phyloP scores from a whole-genome alignment of 2,797 vertebrate genomes.

The Micromesistius poutassou region DNA sequence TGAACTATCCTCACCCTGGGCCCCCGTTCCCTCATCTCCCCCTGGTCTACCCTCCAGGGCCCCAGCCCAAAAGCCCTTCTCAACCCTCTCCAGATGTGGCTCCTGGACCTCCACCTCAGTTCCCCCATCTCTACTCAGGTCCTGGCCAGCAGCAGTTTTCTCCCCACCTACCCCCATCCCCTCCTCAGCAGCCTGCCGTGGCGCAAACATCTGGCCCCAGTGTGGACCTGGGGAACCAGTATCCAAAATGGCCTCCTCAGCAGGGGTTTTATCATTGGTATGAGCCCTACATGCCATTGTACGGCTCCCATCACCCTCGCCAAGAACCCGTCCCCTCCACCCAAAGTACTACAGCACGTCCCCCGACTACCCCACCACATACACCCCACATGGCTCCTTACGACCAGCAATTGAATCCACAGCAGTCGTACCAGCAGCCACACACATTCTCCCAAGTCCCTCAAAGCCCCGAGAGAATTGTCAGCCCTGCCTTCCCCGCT shows the following conservation, averaged over 20 bases:
- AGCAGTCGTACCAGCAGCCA: conserved; percentile 15
- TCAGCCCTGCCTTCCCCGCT: background rate
- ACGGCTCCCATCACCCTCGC: conserved; percentile 16
- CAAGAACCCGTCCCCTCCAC: conserved; percentile 1
- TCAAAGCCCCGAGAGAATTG: conserved; percentile 8
- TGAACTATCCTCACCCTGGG: conserved; percentile 14
- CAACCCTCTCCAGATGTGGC: conserved; percentile 15
- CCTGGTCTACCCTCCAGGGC: conserved; percentile 29
- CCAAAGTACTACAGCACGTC: conserved; percentile 7
- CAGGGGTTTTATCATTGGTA: conserved; percentile 7
- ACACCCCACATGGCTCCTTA: conserved; percentile 13
- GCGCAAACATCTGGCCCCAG: conserved; percentile 6
- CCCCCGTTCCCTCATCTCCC: conserved; percentile 30
- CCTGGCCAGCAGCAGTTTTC: conserved; percentile 8
- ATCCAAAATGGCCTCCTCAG: conserved; percentile 15
- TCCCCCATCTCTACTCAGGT: background rate
- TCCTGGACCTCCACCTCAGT: conserved; percentile 17
- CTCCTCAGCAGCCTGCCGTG: conserved; percentile 8
- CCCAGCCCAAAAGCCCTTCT: conserved; percentile 10
- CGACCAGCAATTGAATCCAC: conserved; percentile 21
- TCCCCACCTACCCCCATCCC: conserved; percentile 13
- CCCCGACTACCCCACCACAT: background rate
- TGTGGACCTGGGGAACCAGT: background rate
- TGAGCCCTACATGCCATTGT: conserved; percentile 13
- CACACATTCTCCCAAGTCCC: conserved; percentile 13